Percentiles rank a stretch among this genome's conserved stretches.
Evolutionary conservation across 2,888 invertebrate species (phyloP).

Genomic region (Psylliodes chrysocephalus): DNA sequence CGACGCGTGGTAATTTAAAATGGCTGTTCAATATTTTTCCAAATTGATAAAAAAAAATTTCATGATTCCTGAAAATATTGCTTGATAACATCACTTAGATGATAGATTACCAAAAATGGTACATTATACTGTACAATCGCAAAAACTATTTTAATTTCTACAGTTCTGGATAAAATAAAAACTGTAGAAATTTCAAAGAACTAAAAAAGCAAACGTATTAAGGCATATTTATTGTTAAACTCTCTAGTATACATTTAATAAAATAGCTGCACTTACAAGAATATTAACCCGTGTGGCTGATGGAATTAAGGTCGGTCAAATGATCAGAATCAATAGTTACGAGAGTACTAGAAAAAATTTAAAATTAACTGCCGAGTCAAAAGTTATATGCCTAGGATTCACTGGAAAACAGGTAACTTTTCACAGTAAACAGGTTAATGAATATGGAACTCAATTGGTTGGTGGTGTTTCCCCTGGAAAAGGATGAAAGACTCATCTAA

Average conservation of each 20-base stretch:
- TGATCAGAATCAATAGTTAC: slow-evolving; percentile 76
- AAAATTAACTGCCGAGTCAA: slow-evolving; percentile 83
- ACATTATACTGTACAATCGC: no score
- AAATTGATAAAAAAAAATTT: no score
- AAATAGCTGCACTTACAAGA: slow-evolving; percentile 61
- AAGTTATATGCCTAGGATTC: slow-evolving; percentile 97
- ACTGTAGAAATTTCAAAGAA: no score
- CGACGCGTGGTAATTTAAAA: no score
- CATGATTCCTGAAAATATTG: no score
- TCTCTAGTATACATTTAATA: slow-evolving; percentile 26
- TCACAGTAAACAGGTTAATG: slow-evolving; percentile 96
- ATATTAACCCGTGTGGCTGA: slow-evolving; percentile 58
- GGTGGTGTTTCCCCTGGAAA: slow-evolving; percentile 89
- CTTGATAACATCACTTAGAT: no score
- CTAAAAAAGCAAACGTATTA: slow-evolving; percentile 17
- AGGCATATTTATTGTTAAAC: slow-evolving; percentile 20
- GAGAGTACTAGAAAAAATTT: slow-evolving; percentile 85
- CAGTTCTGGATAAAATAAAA: no score
- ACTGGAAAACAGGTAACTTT: slow-evolving; percentile 98
- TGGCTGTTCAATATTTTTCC: no score
- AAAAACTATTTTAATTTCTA: no score
- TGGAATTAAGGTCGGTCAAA: slow-evolving; percentile 71
- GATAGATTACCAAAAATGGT: no score
- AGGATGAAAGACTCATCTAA: slow-evolving; percentile 86
- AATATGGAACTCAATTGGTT: slow-evolving; percentile 96